Conservation (phyloP, 2,797 vertebrate genomes). For the Okamejei kenojei region DNA sequence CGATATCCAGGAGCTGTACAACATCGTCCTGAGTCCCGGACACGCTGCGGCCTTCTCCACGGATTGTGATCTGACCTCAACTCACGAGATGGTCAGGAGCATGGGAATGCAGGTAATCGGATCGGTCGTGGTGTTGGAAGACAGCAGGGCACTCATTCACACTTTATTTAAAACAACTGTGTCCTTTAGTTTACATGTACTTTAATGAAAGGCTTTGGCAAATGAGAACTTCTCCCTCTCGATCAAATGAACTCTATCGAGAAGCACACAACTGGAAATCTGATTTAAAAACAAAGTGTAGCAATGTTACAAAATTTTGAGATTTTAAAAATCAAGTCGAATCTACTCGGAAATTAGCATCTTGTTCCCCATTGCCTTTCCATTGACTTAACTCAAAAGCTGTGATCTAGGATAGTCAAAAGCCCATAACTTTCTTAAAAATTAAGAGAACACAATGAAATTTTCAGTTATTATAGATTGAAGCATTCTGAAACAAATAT, state of each 20-base stretch:
- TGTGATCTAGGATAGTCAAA: no score
- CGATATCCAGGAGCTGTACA: slow-evolving; percentile 80
- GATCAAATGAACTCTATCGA: not conserved
- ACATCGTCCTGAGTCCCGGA: slow-evolving; percentile 68
- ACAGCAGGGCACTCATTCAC: not conserved
- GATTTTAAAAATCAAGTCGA: no score
- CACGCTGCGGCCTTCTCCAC: slow-evolving; percentile 88
- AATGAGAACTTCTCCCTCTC: not conserved
- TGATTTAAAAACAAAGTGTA: not conserved
- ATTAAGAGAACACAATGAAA: no score
- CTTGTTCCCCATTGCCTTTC: no score
- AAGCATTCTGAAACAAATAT: no score
- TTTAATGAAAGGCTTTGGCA: not conserved
- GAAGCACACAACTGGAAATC: not conserved
- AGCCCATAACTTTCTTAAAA: no score
- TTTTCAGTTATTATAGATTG: no score
- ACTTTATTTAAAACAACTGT: not conserved
- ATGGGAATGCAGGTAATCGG: slow-evolving; percentile 78
- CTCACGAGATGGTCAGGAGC: slow-evolving; percentile 79
- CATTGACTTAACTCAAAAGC: no score
- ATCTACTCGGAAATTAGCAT: no score
- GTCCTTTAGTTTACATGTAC: not conserved
- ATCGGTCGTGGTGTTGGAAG: not conserved
- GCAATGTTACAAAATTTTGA: no score
- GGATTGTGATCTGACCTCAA: slow-evolving; percentile 84